Base-by-base conservation (phyloP, 2,797 vertebrate genomes). In the Pseudochirops corinnae region DNA sequence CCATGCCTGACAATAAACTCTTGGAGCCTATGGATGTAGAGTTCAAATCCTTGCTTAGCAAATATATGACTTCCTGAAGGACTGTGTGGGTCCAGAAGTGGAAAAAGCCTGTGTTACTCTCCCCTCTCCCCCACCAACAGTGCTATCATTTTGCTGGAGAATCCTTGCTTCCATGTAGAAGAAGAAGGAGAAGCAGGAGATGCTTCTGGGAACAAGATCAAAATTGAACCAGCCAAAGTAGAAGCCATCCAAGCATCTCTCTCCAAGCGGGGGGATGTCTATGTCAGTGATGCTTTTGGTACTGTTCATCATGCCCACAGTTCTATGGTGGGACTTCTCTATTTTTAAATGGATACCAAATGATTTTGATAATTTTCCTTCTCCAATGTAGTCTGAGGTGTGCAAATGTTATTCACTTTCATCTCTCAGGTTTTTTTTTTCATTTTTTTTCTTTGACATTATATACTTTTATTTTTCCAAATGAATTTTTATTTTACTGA, bases 101-200 rank as follows among this genome's bases (percentile, higher is more conserved):
- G 55, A 56, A 18, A 56, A 56, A 57, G 21, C 5, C 24, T 57
- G 56, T 57, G 56, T 99, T 24, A 95, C 98, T 97, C 99, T 99
- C 57, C 46, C 46, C 98, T 99, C 90, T 97, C 99, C 99, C 56
- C 53, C 53, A 98, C 99, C 90, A 10, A 98, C 29, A 99, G 99
- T n/a, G 99, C 99, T 0, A 98, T 99, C 97, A 99, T 99, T 98
- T 99, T 99, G 95, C 99, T 99, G 94, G 99, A 99, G 98, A 99
- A 99, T 98, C 99, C 99, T 94, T 99, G 99, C 94, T 99, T 99
- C 98, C 99, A 99, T 0, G 99, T 99, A 0, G 99, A 99, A 98
- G 99, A 99, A 97, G 53, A 55, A 55, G 99, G 99, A 39, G 99
- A 99, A 96, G 99, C 99, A 96, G 99, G 99, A 96, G 99, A 99